Evolutionary conservation across 2,888 invertebrate genomes (phyloP), one percentile per base, ranked within the genome.

Genomic region (Lithodes maja): DNA sequence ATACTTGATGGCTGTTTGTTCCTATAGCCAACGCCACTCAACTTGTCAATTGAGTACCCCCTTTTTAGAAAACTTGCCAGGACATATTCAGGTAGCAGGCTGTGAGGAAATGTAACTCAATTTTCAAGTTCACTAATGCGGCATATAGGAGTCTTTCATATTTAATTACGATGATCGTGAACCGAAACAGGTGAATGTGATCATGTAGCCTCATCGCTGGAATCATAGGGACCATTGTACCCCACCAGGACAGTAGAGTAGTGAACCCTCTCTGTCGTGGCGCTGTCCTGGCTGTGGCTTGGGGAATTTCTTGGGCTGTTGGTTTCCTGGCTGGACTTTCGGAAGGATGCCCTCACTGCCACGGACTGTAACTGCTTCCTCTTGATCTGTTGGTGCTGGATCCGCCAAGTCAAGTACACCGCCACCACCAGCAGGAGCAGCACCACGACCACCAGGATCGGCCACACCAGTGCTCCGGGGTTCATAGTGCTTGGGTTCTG

Each of bases 301-400:
- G 7, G 5, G 5, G 61, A 61, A 12, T 61, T 12, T 61, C 7
- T 12, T 12, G 5, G 61, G 61, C 61, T 61, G 12, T 61, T 61
- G 5, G 61, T 7, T 54, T 55, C 80, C 15, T 15, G 54, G 78
- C 49, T 54, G n/a, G 1, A 2, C 17, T 2, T 54, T 3, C 3
- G 7, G 79, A 54, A 3, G 74, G n/a, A n/a, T n/a, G 52, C 55
- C 17, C 1, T 17, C 33, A 80, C 55, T 54, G 7, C 12, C 53
- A 53, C 52, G 33, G 78, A 50, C 3, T 78, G 78, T 55, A 12
- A 33, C 55, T 55, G 55, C 7, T 55, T 53, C 33, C 3, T 53
- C 55, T 80, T 86, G 50, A 86, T 71, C 71, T 86, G 68, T 0
- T 80, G n/a, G 71, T 33, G 86, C 54, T 86, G 80, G 54, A 71